phyloP scores from a whole-genome alignment of 2,888 invertebrate genomes.

The Xanthorhoe spadicearia region DNA sequence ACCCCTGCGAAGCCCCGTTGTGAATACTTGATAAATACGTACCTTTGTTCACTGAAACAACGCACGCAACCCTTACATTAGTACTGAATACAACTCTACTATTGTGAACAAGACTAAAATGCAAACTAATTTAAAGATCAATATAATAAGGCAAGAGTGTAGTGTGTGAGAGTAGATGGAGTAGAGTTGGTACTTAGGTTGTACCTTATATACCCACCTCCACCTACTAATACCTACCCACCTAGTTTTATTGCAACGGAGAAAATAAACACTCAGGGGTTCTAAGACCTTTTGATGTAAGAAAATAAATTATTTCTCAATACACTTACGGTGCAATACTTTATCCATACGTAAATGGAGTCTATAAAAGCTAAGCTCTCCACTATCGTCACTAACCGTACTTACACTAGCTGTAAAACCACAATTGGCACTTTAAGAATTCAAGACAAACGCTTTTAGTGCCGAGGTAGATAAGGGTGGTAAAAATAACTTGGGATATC shows the following conservation, averaged over 20 bases:
- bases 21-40: conserved; percentile 68
- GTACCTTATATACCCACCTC: background rate
- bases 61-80: conserved; percentile 1
- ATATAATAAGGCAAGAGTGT: background rate
- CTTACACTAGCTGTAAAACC: conserved; percentile 60
- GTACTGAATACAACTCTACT: background rate
- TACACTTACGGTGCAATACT: conserved; percentile 33
- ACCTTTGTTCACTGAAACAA: conserved; percentile 54
- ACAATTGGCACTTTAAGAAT: conserved; percentile 79
- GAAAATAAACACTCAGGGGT: background rate
- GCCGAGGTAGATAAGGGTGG: conserved; percentile 56
- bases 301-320: conserved; percentile 33
- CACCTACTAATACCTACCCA: background rate
- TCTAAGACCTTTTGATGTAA: conserved; percentile 18
- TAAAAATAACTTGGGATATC: conserved; percentile 74
- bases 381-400: conserved; percentile 40
- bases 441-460: conserved; percentile 80
- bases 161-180: background rate
- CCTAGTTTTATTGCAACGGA: background rate
- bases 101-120: no score
- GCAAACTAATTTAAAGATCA: background rate
- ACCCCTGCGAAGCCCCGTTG: conserved; percentile 64
- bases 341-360: conserved; percentile 33
- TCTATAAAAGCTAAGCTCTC: conserved; percentile 36
- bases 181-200: background rate